Evolutionary conservation across 2,888 invertebrate genomes (phyloP), one percentile per base, ranked within the genome.

Genomic region (Cryptocheilus praepositus): DNA sequence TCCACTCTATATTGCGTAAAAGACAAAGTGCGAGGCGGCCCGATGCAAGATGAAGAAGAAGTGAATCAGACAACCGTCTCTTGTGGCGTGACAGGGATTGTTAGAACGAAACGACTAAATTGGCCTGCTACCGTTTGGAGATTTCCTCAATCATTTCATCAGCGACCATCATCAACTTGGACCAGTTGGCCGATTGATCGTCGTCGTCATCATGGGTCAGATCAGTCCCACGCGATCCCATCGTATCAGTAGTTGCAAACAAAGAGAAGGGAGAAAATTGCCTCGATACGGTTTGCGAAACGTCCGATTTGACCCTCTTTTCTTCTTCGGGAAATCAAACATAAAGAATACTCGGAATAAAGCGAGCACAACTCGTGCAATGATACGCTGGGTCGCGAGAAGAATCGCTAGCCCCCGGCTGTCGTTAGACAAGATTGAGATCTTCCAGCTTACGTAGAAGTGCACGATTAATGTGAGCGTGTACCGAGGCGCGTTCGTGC

Each of bases 71-170:
- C 49, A 13, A 8, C 49, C 16, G 18, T n/a, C 49, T 16, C 18
- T 49, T 5, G 49, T 49, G 16, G 18, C 16, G 49, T 18, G 49
- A 28, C 49, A 57, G 58, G 46, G 61, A 71, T 67, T 61, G 64
- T 60, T 60, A 60, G 54, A 67, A 70, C 67, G 68, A 73, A 73
- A 80, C 69, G 71, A 71, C 77, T 76, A 75, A 78, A 80, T 79
- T 77, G 72, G 67, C 60, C 66, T 66, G 69, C 67, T 74, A 79
- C 74, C 68, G 76, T 78, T 80, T 76, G 76, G 68, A 82, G 81
- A 82, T 83, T 84, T 84, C 83, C 83, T 84, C 83, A 82, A 83
- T 84, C 83, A 81, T 83, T 80, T 78, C 81, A 84, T 83, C 81
- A 82, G 73, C 59, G 61, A 53, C 61, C 70, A 72, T 78, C 68